Conservation (phyloP, 2,888 invertebrate genomes). For the Maniola hyperantus region DNA sequence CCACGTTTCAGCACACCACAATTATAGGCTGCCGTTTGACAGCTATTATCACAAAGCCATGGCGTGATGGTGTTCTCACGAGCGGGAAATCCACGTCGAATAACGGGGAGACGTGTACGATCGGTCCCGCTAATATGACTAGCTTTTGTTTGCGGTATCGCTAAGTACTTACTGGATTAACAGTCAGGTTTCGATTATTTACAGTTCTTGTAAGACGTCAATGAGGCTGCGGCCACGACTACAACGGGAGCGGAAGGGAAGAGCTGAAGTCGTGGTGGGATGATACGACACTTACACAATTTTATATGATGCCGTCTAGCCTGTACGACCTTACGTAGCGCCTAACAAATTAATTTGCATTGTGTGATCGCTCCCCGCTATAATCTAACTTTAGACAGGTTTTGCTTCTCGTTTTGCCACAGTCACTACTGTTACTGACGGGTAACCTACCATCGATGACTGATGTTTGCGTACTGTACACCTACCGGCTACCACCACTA, state of each 20-base stretch:
- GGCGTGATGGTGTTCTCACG: constrained; percentile 67
- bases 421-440: background rate
- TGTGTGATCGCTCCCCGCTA: too few species aligned
- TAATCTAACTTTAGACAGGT: too few species aligned
- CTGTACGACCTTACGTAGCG: too few species aligned
- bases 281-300: too few species aligned
- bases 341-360: too few species aligned
- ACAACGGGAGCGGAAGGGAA: too few species aligned
- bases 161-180: constrained; percentile 10
- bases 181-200: background rate
- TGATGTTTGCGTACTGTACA: too few species aligned
- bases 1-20: constrained; percentile 42
- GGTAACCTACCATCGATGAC: background rate
- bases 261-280: too few species aligned
- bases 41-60: constrained; percentile 60
- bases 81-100: constrained; percentile 48
- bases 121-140: constrained; percentile 27
- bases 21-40: constrained; percentile 58
- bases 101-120: constrained; percentile 23
- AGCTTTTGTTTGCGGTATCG: constrained; percentile 24
- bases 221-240: too few species aligned
- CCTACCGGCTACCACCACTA: too few species aligned
- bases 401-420: background rate
- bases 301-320: too few species aligned
- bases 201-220: too few species aligned